Percentiles rank a stretch among this genome's conserved stretches.
These are phyloP conservation scores for Gouania willdenowi DNA, from an alignment of 2,797 vertebrate genomes.

Conservation along the genomic window DNA sequence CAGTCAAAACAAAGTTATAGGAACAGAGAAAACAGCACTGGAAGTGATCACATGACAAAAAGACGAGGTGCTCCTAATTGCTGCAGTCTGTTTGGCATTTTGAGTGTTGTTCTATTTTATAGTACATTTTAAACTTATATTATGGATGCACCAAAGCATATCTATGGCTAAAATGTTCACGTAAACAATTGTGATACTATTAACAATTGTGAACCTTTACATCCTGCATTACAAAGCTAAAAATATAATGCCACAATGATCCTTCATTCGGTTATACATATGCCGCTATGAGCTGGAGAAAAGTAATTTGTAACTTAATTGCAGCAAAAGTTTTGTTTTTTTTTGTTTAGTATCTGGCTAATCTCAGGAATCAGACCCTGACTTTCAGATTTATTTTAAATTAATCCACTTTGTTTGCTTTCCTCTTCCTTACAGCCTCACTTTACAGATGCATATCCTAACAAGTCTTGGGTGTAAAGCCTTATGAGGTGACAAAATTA, in stretches of 20 bases:
- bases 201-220: constrained; percentile 38
- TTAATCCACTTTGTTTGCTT: constrained; percentile 32
- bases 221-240: constrained; percentile 47
- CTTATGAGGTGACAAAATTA: too few relatives aligned
- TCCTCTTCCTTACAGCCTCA: constrained; percentile 2
- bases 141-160: background rate
- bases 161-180: background rate
- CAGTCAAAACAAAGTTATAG: constrained; percentile 82
- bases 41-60: constrained; percentile 56
- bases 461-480: too few relatives aligned
- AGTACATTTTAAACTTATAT: constrained; percentile 14
- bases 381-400: constrained; percentile 49
- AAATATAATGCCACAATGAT: constrained; percentile 42
- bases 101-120: constrained; percentile 28
- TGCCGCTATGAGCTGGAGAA: constrained; percentile 22
- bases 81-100: constrained; percentile 54
- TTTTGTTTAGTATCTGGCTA: constrained; percentile 56
- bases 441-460: too few relatives aligned
- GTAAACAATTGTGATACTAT: too few relatives aligned
- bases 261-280: constrained; percentile 42
- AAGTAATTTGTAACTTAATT: constrained; percentile 44
- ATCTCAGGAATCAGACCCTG: constrained; percentile 52
- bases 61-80: constrained; percentile 52
- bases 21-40: constrained; percentile 73
- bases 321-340: constrained; percentile 35